Percentiles rank a stretch among this genome's conserved stretches.
These are phyloP conservation scores for Cantharis lateralis DNA, from an alignment of 2,888 invertebrate species.

Conservation along the genomic window DNA sequence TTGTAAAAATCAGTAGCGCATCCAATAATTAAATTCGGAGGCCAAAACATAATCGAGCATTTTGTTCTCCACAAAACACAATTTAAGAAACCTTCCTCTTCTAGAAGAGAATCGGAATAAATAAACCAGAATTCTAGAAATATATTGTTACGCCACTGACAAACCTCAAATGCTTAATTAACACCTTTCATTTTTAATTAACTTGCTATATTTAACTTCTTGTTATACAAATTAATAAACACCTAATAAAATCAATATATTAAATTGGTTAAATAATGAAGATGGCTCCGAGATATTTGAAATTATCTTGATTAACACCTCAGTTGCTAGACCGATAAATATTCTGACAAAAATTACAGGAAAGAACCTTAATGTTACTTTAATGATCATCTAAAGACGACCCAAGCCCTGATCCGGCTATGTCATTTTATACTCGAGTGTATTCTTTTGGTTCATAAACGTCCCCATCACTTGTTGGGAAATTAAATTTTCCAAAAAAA, in stretches of 20 bases:
- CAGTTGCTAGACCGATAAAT: background rate
- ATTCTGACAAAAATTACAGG: background rate
- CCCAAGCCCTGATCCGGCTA: background rate
- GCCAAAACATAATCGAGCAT: background rate
- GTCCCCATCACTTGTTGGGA: background rate
- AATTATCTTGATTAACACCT: background rate
- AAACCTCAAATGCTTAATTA: background rate
- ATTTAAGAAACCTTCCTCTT: background rate
- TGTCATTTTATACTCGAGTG: background rate
- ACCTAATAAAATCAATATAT: background rate
- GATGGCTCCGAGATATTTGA: background rate
- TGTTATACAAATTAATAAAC: background rate
- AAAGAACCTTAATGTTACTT: background rate
- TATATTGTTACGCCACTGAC: background rate
- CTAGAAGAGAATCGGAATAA: background rate
- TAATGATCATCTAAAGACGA: background rate
- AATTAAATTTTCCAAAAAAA: conserved; percentile 6
- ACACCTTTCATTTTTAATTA: background rate
- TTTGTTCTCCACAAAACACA: background rate
- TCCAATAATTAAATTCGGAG: background rate
- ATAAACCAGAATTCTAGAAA: background rate
- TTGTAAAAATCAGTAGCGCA: background rate
- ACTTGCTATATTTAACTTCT: background rate
- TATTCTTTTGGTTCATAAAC: background rate
- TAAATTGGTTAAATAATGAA: background rate